Percentiles rank a stretch among this genome's conserved stretches.
phyloP scores from a whole-genome alignment of 1,140 invertebrate genomes.

The Pseudobourletiella spinata region DNA sequence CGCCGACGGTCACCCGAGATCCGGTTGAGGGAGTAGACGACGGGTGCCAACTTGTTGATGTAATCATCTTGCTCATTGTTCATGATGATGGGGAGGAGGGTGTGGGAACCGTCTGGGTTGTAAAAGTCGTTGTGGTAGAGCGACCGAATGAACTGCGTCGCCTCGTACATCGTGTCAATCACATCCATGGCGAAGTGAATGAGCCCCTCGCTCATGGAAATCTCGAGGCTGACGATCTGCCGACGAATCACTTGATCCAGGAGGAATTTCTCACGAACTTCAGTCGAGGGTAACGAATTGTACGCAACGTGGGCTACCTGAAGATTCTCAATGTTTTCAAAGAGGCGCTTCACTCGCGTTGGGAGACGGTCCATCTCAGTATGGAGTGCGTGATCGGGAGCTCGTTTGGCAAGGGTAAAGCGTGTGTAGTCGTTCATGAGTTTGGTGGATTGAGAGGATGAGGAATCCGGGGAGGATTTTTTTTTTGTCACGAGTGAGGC shows the following conservation, averaged over 20 bases:
- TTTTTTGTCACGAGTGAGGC: no score
- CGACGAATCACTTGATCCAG: not conserved
- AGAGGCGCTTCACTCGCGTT: not conserved
- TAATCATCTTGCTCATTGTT: constrained; percentile 3
- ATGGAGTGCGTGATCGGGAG: not conserved
- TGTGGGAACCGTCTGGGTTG: not conserved
- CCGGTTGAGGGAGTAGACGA: constrained; percentile 14
- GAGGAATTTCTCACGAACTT: constrained; percentile 2
- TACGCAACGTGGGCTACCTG: constrained; percentile 3
- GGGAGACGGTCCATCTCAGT: constrained; percentile 2
- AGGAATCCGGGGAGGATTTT: no score
- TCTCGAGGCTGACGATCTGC: constrained; percentile 1
- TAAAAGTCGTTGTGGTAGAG: not conserved
- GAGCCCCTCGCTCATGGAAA: constrained; percentile 2
- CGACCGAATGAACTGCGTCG: not conserved
- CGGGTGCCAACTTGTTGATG: constrained; percentile 12
- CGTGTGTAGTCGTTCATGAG: not conserved
- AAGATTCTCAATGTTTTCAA: constrained; percentile 8
- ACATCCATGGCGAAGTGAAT: constrained; percentile 5
- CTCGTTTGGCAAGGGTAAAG: not conserved
- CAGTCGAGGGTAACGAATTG: constrained; percentile 1
- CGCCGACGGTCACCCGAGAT: constrained; percentile 4
- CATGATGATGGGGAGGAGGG: not conserved
- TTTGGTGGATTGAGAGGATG: no score
- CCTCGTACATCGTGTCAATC: not conserved